These are phyloP conservation scores for Leptonema lineaticorne DNA, from an alignment of 1,140 invertebrate species.

Conservation along the genomic window DNA sequence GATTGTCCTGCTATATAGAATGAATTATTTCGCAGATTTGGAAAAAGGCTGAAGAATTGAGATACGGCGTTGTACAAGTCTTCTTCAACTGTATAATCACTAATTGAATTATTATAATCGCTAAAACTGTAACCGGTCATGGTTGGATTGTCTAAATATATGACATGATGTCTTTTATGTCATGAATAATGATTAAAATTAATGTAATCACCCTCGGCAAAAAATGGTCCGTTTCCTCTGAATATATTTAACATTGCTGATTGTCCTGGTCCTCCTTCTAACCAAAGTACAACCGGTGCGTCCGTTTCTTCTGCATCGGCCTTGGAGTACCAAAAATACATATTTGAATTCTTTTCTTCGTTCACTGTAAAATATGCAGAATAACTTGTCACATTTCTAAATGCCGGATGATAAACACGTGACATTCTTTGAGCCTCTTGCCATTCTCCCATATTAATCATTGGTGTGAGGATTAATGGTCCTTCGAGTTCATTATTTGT, in stretches of 20 bases:
- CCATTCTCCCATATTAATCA: constrained; percentile 59
- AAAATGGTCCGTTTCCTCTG: constrained; percentile 77
- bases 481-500: too few relatives aligned
- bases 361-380: constrained; percentile 74
- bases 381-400: constrained; percentile 51
- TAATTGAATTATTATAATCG: too few relatives aligned
- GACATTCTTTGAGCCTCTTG: constrained; percentile 47
- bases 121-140: constrained; percentile 80
- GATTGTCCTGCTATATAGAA: too few relatives aligned
- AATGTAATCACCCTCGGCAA: constrained; percentile 59
- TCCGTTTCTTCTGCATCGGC: constrained; percentile 49
- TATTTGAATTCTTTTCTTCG: constrained; percentile 63
- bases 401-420: constrained; percentile 45
- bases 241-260: constrained; percentile 81
- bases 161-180: constrained; percentile 70
- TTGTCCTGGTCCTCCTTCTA: constrained; percentile 79
- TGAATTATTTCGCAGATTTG: too few relatives aligned
- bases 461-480: constrained; percentile 66
- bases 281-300: constrained; percentile 71
- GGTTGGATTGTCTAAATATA: constrained; percentile 90
- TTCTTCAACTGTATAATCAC: too few relatives aligned
- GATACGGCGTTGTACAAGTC: too few relatives aligned
- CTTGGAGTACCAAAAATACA: constrained; percentile 83
- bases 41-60: too few relatives aligned
- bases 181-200: constrained; percentile 68